Conservation (phyloP, 2,113 vertebrate genomes). For the Saguinus midas region DNA sequence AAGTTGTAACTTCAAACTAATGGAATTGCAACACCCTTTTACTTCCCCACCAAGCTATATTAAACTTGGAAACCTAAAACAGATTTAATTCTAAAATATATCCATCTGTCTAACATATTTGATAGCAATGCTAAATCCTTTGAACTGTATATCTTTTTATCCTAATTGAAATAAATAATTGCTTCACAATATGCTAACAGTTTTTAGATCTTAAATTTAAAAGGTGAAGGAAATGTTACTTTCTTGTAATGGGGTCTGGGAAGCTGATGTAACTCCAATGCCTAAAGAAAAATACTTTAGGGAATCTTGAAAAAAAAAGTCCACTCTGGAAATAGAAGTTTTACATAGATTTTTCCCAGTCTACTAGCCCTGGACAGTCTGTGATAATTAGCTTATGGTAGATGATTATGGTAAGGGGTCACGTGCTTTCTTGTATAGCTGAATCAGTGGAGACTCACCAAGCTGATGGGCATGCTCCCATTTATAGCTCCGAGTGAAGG, state of each 20-base stretch:
- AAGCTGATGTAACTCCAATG: neutral
- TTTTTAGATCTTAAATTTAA: slow-evolving; percentile 53
- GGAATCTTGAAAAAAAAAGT: neutral
- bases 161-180: slow-evolving; percentile 65
- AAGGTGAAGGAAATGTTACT: slow-evolving; percentile 59
- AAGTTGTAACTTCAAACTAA: slow-evolving; percentile 18
- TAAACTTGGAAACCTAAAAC: neutral
- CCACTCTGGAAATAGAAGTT: neutral
- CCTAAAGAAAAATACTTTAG: slow-evolving; percentile 14
- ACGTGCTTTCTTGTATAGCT: neutral
- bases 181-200: neutral
- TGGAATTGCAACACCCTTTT: neutral
- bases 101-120: slow-evolving; percentile 33
- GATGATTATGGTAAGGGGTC: neutral
- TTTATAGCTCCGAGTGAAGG: neutral
- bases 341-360: neutral
- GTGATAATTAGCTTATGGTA: neutral
- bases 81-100: slow-evolving; percentile 44
- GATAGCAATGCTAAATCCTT: neutral
- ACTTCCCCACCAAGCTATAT: slow-evolving; percentile 29
- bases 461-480: neutral
- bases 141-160: slow-evolving; percentile 46
- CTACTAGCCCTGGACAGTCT: neutral
- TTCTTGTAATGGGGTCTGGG: slow-evolving; percentile 20
- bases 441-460: neutral